Base-by-base conservation (phyloP, 2,797 vertebrate species). In the Toxotes lorentzi region DNA sequence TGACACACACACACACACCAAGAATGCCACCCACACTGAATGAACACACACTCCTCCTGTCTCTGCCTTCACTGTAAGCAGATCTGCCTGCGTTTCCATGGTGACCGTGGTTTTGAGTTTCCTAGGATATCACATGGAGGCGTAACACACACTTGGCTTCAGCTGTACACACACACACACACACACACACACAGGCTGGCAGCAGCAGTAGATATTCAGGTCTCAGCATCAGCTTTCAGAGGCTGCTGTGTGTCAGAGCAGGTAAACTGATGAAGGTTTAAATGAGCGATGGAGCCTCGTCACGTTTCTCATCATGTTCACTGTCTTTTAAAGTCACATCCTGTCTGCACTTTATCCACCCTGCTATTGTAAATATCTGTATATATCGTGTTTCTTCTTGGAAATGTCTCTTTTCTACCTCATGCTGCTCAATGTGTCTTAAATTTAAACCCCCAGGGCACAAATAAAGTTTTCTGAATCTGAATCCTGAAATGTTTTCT, bases 71-170 rank as follows among this genome's bases (percentile, higher is more conserved):
- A 69, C 71, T 90, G 92, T 81, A 92, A 91, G 85, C 16, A 77
- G 88, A 92, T 89, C 86, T 67, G 72, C 32, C 76, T 16, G 63
- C 13, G 84, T 94, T 90, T 78, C 92, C 90, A 91, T 84, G 89
- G 89, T 41, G 82, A 93, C 79, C 16, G 13, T 0, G 92, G 93
- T 95, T 89, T 94, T 87, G 83, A 82, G 83, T 94, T 94, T 91
- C 91, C 83, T 67, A 63, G 78, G 79, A 90, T 89, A 93, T 93
- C 90, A 70, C 86, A 86, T 91, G 89, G 76, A 88, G 79, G 47
- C 24, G 51, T 50, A 21, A 69, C 76, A 79, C 78, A 81, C 78
- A 77, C 70, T 59, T 67, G 48, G 56, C 61, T 48, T 40, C 14
- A n/a, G 9, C 27, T 7, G n/a, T 63, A 73, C 71, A 64, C 54